Percentiles rank a stretch among this genome's conserved stretches.
Conservation (phyloP, 2,888 invertebrate genomes). For the Sinelater perroti region DNA sequence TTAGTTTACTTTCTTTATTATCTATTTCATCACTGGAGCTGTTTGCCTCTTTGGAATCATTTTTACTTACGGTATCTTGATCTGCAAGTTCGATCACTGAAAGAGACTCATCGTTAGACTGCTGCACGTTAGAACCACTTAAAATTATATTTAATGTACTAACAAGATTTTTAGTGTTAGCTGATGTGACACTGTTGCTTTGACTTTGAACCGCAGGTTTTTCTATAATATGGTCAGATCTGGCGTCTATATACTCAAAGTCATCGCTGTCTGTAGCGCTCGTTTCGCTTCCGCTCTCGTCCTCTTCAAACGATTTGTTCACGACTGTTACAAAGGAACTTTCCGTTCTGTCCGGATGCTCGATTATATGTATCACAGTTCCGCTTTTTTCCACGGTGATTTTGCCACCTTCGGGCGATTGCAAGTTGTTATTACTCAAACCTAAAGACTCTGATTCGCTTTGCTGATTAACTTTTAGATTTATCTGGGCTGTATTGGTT, state of each 20-base stretch:
- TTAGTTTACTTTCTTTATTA: not conserved
- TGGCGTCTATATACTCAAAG: slow-evolving; percentile 30
- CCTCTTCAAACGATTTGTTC: slow-evolving; percentile 36
- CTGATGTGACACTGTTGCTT: not conserved
- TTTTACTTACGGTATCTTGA: not conserved
- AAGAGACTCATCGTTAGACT: not conserved
- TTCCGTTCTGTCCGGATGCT: slow-evolving; percentile 34
- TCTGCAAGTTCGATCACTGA: no score
- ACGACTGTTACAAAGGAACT: slow-evolving; percentile 20
- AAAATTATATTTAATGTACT: slow-evolving; percentile 44
- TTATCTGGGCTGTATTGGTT: slow-evolving; percentile 11
- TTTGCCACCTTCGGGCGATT: slow-evolving; percentile 40
- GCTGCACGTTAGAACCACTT: slow-evolving; percentile 18
- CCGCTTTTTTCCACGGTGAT: slow-evolving; percentile 58
- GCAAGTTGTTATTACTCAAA: not conserved
- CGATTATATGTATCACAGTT: slow-evolving; percentile 57
- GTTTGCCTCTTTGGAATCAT: not conserved
- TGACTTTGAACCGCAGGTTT: not conserved
- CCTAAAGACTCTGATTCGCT: not conserved
- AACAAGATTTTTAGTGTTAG: slow-evolving; percentile 37
- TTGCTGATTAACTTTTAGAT: slow-evolving; percentile 16
- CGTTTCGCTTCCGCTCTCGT: slow-evolving; percentile 29
- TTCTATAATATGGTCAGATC: not conserved
- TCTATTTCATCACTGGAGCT: not conserved
- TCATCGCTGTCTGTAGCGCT: slow-evolving; percentile 30